phyloP scores from a whole-genome alignment of 2,797 vertebrate species.

The Pogoniulus pusillus region DNA sequence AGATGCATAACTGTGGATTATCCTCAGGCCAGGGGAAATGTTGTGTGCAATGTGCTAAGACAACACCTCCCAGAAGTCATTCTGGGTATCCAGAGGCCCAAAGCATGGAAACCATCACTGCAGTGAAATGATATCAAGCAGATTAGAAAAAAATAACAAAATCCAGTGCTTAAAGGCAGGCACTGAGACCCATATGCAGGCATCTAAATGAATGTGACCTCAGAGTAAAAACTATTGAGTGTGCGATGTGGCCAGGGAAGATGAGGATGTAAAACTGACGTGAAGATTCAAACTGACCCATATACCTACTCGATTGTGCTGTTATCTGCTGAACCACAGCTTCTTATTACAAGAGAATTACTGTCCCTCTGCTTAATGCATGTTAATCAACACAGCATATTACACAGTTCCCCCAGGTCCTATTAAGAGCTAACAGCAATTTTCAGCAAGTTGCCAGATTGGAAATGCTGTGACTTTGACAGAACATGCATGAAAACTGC shows the following conservation, averaged over 20 bases:
- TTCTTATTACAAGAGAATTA: constrained; percentile 19
- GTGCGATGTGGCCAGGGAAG: background rate
- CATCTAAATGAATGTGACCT: background rate
- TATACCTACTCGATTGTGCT: background rate
- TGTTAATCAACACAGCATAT: constrained; percentile 48
- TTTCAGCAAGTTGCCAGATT: constrained; percentile 21
- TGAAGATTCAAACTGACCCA: background rate
- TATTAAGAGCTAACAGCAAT: constrained; percentile 53
- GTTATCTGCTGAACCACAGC: constrained; percentile 29
- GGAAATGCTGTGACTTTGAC: background rate
- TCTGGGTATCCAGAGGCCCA: background rate
- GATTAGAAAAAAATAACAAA: background rate
- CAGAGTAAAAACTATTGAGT: background rate
- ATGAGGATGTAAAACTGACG: background rate
- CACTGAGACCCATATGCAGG: background rate
- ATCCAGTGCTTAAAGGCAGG: background rate
- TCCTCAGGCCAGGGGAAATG: background rate
- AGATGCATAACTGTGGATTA: background rate
- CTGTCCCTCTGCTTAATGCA: background rate
- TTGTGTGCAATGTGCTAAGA: background rate
- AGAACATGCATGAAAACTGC: background rate
- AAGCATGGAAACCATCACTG: background rate
- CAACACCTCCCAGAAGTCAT: background rate
- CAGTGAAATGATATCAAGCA: background rate
- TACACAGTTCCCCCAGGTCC: constrained; percentile 10